Conservation (phyloP, 1,140 invertebrate species). For the Proales similis region DNA sequence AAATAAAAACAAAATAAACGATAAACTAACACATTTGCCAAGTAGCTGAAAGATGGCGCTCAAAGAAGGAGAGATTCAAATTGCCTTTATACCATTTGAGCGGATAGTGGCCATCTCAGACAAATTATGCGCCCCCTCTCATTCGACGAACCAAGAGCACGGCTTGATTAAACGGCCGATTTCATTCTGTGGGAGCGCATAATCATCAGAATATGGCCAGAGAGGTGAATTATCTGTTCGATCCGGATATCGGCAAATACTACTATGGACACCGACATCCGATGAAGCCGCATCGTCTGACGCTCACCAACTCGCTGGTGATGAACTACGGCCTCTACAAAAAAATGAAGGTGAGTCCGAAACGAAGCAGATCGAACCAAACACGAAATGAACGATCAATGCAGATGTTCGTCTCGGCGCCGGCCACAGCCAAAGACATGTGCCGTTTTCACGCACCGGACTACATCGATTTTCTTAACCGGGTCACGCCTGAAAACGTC, state of each 20-base stretch:
- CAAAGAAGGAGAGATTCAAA: too few species aligned
- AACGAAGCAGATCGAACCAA: not conserved
- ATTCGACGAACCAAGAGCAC: too few species aligned
- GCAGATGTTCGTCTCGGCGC: conserved; percentile 78
- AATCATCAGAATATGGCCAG: conserved; percentile 12
- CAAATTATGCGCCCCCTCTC: too few species aligned
- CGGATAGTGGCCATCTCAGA: too few species aligned
- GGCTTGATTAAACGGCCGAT: too few species aligned
- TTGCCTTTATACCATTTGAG: too few species aligned
- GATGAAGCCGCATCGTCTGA: conserved; percentile 93
- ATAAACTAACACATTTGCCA: too few species aligned
- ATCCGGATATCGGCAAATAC: conserved; percentile 37
- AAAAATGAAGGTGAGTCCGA: conserved; percentile 70
- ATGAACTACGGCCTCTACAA: conserved; percentile 90
- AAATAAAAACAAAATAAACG: too few species aligned
- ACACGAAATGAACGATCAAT: not conserved
- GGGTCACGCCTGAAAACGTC: conserved; percentile 97
- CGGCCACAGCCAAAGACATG: conserved; percentile 90
- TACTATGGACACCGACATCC: conserved; percentile 75
- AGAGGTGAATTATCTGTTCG: conserved; percentile 26
- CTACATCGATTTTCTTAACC: conserved; percentile 86
- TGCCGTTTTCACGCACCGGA: conserved; percentile 95
- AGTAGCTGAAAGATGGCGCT: too few species aligned
- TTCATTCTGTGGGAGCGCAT: too few species aligned
- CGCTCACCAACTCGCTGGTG: conserved; percentile 88